Base-by-base conservation (phyloP, 2,888 invertebrate genomes). In the Drosophila glabriapex region DNA sequence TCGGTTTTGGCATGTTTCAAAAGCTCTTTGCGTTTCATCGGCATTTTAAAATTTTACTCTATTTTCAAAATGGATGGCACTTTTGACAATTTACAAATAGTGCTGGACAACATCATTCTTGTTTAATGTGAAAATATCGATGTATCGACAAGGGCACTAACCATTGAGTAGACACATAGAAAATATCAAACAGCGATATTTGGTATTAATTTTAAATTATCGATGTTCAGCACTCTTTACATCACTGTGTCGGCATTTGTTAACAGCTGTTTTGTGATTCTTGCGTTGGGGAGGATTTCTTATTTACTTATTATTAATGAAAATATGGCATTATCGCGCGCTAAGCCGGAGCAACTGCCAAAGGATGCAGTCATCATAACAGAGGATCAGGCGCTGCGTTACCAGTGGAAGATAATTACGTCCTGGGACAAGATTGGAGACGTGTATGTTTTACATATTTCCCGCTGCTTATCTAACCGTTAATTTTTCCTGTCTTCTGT, bases 381-480 rank as follows among this genome's bases (percentile, higher is more conserved):
- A 6, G 94, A 95, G 92, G 68, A 93, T 0, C 95, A 96, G 85
- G 97, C 96, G 1, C 73, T 95, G 0, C 70, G 89, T 3, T 95
- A 96, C 90, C 95, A 95, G 82, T 94, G 95, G 94, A 94, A 95
- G 60, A 83, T 95, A 25, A 94, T 96, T 29, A 82, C 88, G 6
- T 92, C 94, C 0, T 96, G 96, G 96, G 94, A 95, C 37, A 93
- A 94, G 14, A 16, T 89, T 43, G 93, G 93, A 4, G 96, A 96
- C 83, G 94, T 95, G 96, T 96, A 94, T 49, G 76, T 60, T 52
- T 35, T 29, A 28, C 3, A 19, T n/a, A 33, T 9, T 14, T 33
- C 31, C 28, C 37, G 62, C 35, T 58, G 62, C 66, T 78, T 80
- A 74, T 58, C 74, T 70, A 77, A 78, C 69, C 54, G 52, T 74